Conservation (phyloP, 2,113 vertebrate genomes). For the Cettia cetti region DNA sequence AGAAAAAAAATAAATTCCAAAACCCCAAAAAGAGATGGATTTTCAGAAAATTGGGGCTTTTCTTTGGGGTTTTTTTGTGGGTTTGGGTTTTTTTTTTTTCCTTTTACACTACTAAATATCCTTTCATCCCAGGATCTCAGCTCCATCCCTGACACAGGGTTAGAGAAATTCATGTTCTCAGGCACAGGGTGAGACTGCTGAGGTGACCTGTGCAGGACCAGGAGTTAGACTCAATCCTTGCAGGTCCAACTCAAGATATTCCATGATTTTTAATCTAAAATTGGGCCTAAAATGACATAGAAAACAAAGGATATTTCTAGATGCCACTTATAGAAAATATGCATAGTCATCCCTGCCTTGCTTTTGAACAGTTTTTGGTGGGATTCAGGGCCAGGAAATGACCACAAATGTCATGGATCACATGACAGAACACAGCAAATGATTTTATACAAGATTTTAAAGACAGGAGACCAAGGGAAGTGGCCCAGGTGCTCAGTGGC, state of each 20-base stretch:
- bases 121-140: background rate
- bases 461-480: background rate
- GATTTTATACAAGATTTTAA: background rate
- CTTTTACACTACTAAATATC: background rate
- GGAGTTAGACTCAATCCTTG: background rate
- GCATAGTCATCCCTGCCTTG: background rate
- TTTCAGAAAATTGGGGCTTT: background rate
- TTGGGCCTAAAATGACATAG: rapidly evolving
- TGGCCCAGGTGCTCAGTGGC: background rate
- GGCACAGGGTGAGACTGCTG: background rate
- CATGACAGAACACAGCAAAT: background rate
- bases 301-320: background rate
- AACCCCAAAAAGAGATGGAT: background rate
- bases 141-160: background rate
- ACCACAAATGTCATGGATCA: background rate
- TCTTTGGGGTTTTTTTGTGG: too few relatives aligned
- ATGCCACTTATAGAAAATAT: rapidly evolving
- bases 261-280: background rate
- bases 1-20: rapidly evolving
- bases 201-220: background rate
- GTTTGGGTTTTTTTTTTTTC: rapidly evolving
- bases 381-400: background rate
- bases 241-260: background rate
- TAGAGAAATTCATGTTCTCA: background rate
- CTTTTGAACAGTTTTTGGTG: background rate